Conservation (phyloP, 2,113 vertebrate genomes). For the Prunella fulvescens region DNA sequence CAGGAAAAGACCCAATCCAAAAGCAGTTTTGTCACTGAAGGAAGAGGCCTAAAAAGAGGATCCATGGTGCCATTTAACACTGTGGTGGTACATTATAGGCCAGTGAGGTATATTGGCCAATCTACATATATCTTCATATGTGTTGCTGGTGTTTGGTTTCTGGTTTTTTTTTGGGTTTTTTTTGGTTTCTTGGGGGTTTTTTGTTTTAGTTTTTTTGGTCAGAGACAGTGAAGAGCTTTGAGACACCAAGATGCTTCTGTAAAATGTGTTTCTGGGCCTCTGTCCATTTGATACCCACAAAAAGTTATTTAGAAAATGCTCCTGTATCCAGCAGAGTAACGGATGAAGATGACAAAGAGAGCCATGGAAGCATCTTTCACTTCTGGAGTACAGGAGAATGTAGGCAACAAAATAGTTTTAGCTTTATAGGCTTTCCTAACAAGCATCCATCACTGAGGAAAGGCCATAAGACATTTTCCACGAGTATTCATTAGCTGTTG, state of each 20-base stretch:
- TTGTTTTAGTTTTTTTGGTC: neutral
- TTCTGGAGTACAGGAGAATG: neutral
- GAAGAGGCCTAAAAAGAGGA: neutral
- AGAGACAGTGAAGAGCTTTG: neutral
- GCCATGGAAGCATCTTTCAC: neutral
- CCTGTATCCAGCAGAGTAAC: neutral
- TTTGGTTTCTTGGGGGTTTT: too few relatives aligned
- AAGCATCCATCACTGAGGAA: neutral
- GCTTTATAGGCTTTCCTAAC: neutral
- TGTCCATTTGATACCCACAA: neutral
- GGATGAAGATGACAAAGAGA: neutral
- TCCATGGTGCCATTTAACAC: neutral
- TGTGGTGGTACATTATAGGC: neutral
- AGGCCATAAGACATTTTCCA: neutral
- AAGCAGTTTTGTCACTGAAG: neutral
- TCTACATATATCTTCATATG: neutral
- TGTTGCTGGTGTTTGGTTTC: neutral
- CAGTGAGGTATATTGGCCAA: neutral
- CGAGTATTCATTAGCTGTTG: slow-evolving; percentile 24
- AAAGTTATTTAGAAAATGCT: neutral
- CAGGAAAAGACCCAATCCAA: neutral
- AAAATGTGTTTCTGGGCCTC: neutral
- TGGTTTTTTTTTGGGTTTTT: neutral
- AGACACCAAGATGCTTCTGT: neutral
- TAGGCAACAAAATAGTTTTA: neutral